Base-by-base conservation (phyloP, 2,113 vertebrate genomes). In the Merops nubicus region DNA sequence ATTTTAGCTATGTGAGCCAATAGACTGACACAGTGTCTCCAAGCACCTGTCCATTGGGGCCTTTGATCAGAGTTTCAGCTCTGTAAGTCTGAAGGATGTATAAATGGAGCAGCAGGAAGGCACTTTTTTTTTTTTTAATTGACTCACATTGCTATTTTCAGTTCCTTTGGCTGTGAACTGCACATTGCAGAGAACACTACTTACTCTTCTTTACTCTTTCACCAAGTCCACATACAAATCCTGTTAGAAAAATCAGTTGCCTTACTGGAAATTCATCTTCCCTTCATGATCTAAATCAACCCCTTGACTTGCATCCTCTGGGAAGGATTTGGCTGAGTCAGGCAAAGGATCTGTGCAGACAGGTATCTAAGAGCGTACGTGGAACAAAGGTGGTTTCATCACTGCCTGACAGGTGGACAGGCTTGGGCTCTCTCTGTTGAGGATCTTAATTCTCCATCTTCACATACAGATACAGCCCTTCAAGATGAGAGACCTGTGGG, bases 401-500 rank as follows among this genome's bases (percentile, higher is more conserved):
- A 29, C 12, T 22, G 51, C 64, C 59, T 56, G 43, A 40, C 36
- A 70, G 45, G 6, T 34, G 0, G 8, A 62, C 20, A 11, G 28
- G 9, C 8, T 17, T 60, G 22, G 40, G 54, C 12, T 23, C 33
- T 31, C 31, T 84, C 53, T 5, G 6, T 26, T 79, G 22, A 48
- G 45, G 53, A 51, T 57, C 14, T 73, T 45, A 62, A 25, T 2
- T 73, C 21, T 77, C 47, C 36, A 56, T 12, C 59, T 45, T 7
- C 76, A 47, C 29, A n/a, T 15, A 22, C 26, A 60, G 1, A 4
- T 31, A 60, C 26, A 53, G 63, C 54, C 22, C 54, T 45, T 70
- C n/a, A 53, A 53, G 38, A 21, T 38, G 74, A 78, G 22, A 56
- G 28, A 57, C 15, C 3, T 2, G 0, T 9, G 1, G 4, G 13